Evolutionary conservation across 2,888 invertebrate species (phyloP).

Genomic region (Drosophila subquinaria): DNA sequence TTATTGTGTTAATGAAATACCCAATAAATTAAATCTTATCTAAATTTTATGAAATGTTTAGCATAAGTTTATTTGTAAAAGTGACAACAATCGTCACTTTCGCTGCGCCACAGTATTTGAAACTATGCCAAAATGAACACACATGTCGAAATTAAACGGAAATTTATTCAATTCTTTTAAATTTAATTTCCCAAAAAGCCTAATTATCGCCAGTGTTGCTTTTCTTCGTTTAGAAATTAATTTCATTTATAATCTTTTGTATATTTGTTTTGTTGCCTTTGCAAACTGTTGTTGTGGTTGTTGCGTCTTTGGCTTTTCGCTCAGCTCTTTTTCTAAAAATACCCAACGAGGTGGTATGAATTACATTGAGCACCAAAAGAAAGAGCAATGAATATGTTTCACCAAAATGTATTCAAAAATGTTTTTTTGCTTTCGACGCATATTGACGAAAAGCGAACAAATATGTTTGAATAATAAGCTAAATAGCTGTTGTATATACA

Average conservation of each 20-base stretch:
- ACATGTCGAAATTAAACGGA: slow-evolving; percentile 14
- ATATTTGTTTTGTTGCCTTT: slow-evolving; percentile 66
- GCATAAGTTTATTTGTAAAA: slow-evolving; percentile 30
- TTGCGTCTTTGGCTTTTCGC: slow-evolving; percentile 31
- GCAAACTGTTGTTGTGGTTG: slow-evolving; percentile 45
- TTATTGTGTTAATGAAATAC: slow-evolving; percentile 32
- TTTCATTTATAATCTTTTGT: slow-evolving; percentile 79
- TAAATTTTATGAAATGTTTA: slow-evolving; percentile 15
- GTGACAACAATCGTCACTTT: slow-evolving; percentile 72
- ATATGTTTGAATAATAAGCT: slow-evolving; percentile 75
- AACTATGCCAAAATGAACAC: slow-evolving; percentile 52
- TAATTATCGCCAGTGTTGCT: slow-evolving; percentile 66
- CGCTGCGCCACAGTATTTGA: slow-evolving; percentile 58
- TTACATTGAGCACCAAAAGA: slow-evolving; percentile 67
- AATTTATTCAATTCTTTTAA: slow-evolving; percentile 16
- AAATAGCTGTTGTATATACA: slow-evolving; percentile 50
- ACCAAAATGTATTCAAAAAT: slow-evolving; percentile 54
- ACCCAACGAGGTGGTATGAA: slow-evolving; percentile 70
- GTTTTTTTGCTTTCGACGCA: slow-evolving; percentile 60
- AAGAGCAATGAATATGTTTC: slow-evolving; percentile 61
- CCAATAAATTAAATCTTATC: slow-evolving; percentile 36
- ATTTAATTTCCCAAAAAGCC: slow-evolving; percentile 38
- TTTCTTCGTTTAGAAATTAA: slow-evolving; percentile 61
- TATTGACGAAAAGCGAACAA: slow-evolving; percentile 73
- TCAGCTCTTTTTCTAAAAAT: slow-evolving; percentile 68